Conservation (phyloP, 2,113 vertebrate species). For the Dipodomys spectabilis region DNA sequence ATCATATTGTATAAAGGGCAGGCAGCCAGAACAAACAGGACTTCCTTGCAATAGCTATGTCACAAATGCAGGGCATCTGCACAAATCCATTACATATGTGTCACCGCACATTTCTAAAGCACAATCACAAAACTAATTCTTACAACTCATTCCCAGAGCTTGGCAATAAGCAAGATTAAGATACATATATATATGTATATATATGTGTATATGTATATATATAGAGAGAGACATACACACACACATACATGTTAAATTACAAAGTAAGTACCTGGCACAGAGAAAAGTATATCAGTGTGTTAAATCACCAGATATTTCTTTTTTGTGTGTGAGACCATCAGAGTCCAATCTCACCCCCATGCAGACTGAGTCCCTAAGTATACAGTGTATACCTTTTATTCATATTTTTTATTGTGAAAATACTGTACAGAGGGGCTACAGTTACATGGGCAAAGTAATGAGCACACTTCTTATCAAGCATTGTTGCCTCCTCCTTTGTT, state of each 20-base stretch:
- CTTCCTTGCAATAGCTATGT: background rate
- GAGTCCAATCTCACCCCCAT: no score
- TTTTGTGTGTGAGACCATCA: no score
- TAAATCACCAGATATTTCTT: background rate
- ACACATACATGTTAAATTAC: background rate
- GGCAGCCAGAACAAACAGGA: constrained; percentile 31
- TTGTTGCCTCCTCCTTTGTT: no score
- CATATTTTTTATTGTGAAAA: no score
- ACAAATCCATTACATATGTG: constrained; percentile 37
- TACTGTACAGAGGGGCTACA: no score
- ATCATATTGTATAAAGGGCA: constrained; percentile 35
- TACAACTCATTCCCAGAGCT: background rate
- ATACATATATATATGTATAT: background rate
- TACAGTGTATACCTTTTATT: no score
- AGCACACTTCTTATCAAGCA: no score
- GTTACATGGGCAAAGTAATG: no score
- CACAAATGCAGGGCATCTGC: constrained; percentile 30
- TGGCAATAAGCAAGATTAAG: constrained; percentile 56
- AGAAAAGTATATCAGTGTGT: background rate
- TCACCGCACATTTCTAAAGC: constrained; percentile 42
- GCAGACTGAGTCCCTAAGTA: no score
- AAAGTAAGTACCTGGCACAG: background rate
- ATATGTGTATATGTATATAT: background rate
- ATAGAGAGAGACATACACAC: no score
- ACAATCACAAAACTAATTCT: constrained; percentile 50